A percentile compares a stretch with the other conserved stretches of the same genome.
Conservation (phyloP, 2,888 invertebrate species). For the Cephus pulcher region DNA sequence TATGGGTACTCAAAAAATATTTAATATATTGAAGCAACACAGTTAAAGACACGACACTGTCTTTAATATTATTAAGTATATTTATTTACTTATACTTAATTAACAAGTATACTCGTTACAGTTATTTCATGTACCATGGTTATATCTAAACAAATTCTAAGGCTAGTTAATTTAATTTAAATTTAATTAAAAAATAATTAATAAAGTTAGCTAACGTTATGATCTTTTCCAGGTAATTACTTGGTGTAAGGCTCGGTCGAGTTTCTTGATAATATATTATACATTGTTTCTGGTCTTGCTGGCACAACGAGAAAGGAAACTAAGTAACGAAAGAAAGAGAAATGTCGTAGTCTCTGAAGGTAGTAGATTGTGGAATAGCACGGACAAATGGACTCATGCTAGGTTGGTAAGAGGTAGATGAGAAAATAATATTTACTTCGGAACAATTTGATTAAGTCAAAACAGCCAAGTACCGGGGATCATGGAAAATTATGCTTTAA, state of each 20-base stretch:
- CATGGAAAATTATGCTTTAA: neutral
- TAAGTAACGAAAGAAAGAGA: neutral
- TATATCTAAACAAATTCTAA: too few relatives aligned
- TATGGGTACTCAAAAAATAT: too few relatives aligned
- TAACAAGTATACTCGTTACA: too few relatives aligned
- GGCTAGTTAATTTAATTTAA: too few relatives aligned
- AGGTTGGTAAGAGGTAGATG: neutral
- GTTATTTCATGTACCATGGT: too few relatives aligned
- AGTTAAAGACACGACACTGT: too few relatives aligned
- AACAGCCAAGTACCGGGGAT: neutral
- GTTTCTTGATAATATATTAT: neutral
- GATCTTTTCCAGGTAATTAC: neutral
- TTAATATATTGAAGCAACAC: too few relatives aligned
- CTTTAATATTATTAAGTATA: too few relatives aligned
- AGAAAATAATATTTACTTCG: neutral
- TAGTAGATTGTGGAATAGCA: neutral
- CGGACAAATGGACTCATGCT: neutral
- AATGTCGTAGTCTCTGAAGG: neutral
- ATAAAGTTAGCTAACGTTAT: neutral
- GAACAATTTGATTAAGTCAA: slow-evolving; percentile 6
- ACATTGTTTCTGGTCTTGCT: neutral
- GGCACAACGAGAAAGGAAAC: neutral
- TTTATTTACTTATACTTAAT: too few relatives aligned
- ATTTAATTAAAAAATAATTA: too few relatives aligned
- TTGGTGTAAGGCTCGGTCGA: neutral